Base-by-base conservation (phyloP, 2,888 invertebrate genomes). In the Aspidiotus rigidus region DNA sequence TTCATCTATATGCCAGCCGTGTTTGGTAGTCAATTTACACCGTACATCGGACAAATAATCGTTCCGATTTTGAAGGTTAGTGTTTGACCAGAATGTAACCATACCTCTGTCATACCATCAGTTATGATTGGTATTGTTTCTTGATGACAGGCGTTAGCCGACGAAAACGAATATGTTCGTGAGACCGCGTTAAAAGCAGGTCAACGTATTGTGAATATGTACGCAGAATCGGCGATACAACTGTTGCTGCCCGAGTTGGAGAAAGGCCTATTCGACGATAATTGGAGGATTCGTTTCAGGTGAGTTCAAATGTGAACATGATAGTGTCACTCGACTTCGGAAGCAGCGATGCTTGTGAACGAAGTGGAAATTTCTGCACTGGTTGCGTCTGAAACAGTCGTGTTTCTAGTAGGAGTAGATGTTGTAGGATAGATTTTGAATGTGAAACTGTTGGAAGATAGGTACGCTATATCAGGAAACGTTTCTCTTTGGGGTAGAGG, bases 1-100 rank as follows among this genome's bases (percentile, higher is more conserved):
- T 99, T 97, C 79, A 98, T 99, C 76, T 99, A 98, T 81, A 91
- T 99, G 88, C 99, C 99, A 3, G 89, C 89, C 71, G 95, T 96
- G 11, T 98, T 99, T 80, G 93, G 93, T 7, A 87, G 88, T 73
- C 93, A 94, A 77, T 99, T 99, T 80, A 89, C 91, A 1, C 92
- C 91, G 0, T 99, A 97, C 80, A 90, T 97, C 76, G 91, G 96
- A 0, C 92, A 93, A 78, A 97, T 99, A 75, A 93, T 99, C 76
- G 96, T 93, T 78, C 95, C 97, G 1, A 96, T 99, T 74, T 82
- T 99, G 44, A 93, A 95, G 72, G 73, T 72, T 64, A 49, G n/a
- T 49, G 6, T 49, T 49, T n/a, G n/a, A 49, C 10, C 3, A 11
- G 49, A 6, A 49, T 49, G 49, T 6, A 13, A 11, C 49, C 6